Conservation (phyloP, 92 coral and sea anemone species). For the Blastomussa wellsi region DNA sequence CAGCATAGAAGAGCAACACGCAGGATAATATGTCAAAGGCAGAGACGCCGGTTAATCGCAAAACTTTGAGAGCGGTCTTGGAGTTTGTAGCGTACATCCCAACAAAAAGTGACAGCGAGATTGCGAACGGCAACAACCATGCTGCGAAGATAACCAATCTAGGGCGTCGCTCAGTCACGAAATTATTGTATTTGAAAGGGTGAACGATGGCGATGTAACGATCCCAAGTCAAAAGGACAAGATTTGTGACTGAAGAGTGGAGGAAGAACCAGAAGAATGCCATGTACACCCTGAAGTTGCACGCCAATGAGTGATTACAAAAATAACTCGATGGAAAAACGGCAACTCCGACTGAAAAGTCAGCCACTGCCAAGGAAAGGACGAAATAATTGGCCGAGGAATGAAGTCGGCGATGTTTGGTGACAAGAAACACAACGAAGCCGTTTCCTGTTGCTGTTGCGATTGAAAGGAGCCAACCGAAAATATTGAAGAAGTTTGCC, state of each 20-base stretch:
- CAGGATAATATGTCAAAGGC: conserved; percentile 16
- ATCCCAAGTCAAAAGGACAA: conserved; percentile 27
- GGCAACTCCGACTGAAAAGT: conserved; percentile 5
- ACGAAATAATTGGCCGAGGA: conserved; percentile 26
- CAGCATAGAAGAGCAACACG: neutral
- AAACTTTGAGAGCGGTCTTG: neutral
- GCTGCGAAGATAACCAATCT: neutral
- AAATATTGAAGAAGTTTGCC: conserved; percentile 2
- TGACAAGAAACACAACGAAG: conserved; percentile 4
- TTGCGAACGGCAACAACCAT: conserved; percentile 19
- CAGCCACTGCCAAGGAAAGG: conserved; percentile 26
- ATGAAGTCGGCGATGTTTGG: neutral
- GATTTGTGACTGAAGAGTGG: conserved; percentile 29
- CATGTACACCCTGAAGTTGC: neutral
- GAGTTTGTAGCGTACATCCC: conserved; percentile 25
- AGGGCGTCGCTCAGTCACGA: conserved; percentile 14
- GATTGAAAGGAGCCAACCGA: conserved; percentile 15
- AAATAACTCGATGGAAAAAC: conserved; percentile 9
- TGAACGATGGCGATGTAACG: conserved; percentile 26
- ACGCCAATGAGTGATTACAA: neutral
- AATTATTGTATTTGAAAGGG: conserved; percentile 2
- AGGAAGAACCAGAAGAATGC: conserved; percentile 27
- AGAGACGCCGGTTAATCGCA: conserved; percentile 18
- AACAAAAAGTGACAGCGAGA: neutral
- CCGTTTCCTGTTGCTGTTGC: conserved; percentile 2